A percentile compares a stretch with the other conserved stretches of the same genome.
Conservation (phyloP, 2,888 invertebrate genomes). For the Drosophila nr. medialis region DNA sequence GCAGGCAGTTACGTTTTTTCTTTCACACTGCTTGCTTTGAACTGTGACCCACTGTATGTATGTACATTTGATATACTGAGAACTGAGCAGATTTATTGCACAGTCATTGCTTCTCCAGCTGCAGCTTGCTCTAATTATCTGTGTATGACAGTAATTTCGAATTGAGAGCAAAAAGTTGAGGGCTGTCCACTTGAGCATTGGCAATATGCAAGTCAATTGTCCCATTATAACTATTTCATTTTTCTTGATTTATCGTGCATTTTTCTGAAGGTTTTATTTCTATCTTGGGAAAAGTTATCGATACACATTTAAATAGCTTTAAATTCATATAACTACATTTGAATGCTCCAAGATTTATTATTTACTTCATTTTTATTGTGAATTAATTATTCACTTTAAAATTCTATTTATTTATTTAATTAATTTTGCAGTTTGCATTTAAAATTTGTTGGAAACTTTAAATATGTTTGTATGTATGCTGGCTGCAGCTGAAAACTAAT, state of each 20-base stretch:
- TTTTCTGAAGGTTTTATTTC: not conserved
- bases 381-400: not conserved
- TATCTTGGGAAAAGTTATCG: not conserved
- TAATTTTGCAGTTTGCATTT: not conserved
- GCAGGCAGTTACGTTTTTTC: too few species aligned
- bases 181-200: not conserved
- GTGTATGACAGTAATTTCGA: not conserved
- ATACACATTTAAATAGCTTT: not conserved
- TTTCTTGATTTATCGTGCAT: not conserved
- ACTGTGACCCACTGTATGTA: too few species aligned
- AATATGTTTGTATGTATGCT: too few species aligned
- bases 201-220: not conserved
- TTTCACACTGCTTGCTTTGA: too few species aligned
- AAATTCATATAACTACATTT: not conserved
- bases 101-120: not conserved
- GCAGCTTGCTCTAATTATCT: not conserved
- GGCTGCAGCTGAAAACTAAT: not conserved
- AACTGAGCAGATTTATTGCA: not conserved
- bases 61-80: too few species aligned
- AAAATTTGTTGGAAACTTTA: not conserved
- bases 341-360: rapidly evolving
- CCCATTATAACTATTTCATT: not conserved
- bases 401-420: not conserved
- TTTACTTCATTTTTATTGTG: not conserved
- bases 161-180: not conserved